Evolutionary conservation across 2,888 invertebrate genomes (phyloP).

Genomic region (Rambutsinella grinnellia): DNA sequence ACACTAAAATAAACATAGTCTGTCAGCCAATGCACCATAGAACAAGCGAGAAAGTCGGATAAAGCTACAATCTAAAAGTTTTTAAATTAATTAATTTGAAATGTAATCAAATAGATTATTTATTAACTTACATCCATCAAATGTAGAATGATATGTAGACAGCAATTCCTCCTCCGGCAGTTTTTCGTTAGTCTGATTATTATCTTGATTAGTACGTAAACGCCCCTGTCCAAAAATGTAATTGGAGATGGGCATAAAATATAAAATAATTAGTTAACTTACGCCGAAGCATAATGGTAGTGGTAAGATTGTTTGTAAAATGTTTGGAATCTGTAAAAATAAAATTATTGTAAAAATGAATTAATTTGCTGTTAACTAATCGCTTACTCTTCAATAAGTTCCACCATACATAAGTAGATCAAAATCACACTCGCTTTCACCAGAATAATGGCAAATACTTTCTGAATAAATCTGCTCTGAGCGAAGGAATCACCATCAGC

Average conservation of each 20-base stretch:
- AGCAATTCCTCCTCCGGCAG: neutral
- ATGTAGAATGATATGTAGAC: neutral
- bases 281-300: slow-evolving; percentile 5
- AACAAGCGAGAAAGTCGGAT: slow-evolving; percentile 21
- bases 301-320: neutral
- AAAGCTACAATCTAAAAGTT: slow-evolving; percentile 8
- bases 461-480: slow-evolving; percentile 33
- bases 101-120: neutral
- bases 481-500: neutral
- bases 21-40: neutral
- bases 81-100: neutral
- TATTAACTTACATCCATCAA: neutral
- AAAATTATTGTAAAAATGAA: no score
- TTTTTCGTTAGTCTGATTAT: neutral
- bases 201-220: neutral
- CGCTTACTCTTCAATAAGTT: neutral
- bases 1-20: neutral
- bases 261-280: neutral
- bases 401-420: neutral
- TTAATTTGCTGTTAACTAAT: neutral
- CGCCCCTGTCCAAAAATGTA: no score
- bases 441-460: slow-evolving; percentile 1
- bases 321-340: neutral
- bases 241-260: no score
- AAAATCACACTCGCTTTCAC: slow-evolving; percentile 7